phyloP scores from a whole-genome alignment of 2,888 invertebrate species.

The Prosopocoilus inquinatus region DNA sequence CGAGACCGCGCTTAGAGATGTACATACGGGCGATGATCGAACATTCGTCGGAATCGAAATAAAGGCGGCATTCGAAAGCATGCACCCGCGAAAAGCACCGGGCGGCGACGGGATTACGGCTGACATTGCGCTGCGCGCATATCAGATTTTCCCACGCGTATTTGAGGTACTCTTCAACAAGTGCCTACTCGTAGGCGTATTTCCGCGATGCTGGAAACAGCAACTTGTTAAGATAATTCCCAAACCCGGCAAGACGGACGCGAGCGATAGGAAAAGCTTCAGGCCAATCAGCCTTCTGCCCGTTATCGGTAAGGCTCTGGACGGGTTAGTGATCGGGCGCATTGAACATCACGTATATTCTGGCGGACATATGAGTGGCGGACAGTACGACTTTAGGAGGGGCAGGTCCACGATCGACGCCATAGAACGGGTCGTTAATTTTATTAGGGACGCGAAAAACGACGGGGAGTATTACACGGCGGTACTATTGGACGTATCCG shows the following conservation, averaged over 20 bases:
- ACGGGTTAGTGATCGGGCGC: constrained; percentile 1
- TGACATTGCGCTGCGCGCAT: constrained; percentile 5
- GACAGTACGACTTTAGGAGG: constrained; percentile 11
- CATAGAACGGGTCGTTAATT: neutral
- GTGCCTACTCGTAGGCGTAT: constrained; percentile 4
- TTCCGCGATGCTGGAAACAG: constrained; percentile 12
- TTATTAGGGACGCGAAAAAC: constrained; percentile 1
- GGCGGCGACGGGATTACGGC: constrained; percentile 13
- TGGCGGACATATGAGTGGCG: neutral
- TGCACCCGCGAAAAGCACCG: constrained; percentile 10
- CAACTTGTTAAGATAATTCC: constrained; percentile 3
- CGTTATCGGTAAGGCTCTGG: constrained; percentile 13
- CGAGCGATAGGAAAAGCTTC: neutral
- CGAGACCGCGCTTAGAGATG: neutral
- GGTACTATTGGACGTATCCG: constrained; percentile 22
- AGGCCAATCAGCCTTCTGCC: constrained; percentile 15
- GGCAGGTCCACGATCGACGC: constrained; percentile 11
- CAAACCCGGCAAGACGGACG: constrained; percentile 6
- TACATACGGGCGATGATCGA: neutral
- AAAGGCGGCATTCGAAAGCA: neutral
- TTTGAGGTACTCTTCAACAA: constrained; percentile 5
- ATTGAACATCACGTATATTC: neutral
- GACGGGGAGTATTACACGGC: constrained; percentile 15
- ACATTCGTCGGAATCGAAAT: constrained; percentile 1
- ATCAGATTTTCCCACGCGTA: neutral